Evolutionary conservation across 2,113 vertebrate species (phyloP), one percentile per base, ranked within the genome.

Genomic region (Perca schrenkii): DNA sequence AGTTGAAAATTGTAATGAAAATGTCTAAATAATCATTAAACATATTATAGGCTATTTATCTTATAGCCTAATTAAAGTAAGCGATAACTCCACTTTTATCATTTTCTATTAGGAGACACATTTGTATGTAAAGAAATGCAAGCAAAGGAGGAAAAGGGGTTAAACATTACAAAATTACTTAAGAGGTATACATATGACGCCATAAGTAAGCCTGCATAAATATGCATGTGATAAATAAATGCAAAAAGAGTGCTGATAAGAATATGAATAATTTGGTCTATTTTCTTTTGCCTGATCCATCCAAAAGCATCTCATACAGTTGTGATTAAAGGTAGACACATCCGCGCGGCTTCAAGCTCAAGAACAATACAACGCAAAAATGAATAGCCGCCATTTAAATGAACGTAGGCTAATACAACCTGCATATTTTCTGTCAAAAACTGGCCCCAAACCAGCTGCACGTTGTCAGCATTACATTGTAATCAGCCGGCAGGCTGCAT

Each of bases 251-350:
- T 21, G 58, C 31, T 8, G 19, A 28, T 34, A 10, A 47, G 10
- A 1, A 43, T 2, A 47, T 16, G 14, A 34, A 16, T 43, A 43
- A 43, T 43, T 43, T 43, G 10, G 40, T 10, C 40, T 43, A 43
- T 43, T 43, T 43, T 43, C 40, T 43, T 43, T 43, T 17, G 2
- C 11, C 47, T 72, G 19, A 12, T 62, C 1, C 10, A 19, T 52
- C 25, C 50, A 60, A 8, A 34, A 31, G 36, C 61, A 31, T 22
- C 71, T 1, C 43, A 58, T 34, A 14, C 21, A 52, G 16, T 1
- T 40, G 49, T 62, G 71, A 61, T 67, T 53, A 79, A 82, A 83
- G 79, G 74, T 74, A 15, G 86, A 89, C 90, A 85, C 85, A 73
- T 78, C 84, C 88, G 76, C 84, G 28, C 84, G 28, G 66, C 67